These are phyloP conservation scores for Frankliniella intonsa DNA, from an alignment of 2,888 invertebrate species.

Conservation along the genomic window DNA sequence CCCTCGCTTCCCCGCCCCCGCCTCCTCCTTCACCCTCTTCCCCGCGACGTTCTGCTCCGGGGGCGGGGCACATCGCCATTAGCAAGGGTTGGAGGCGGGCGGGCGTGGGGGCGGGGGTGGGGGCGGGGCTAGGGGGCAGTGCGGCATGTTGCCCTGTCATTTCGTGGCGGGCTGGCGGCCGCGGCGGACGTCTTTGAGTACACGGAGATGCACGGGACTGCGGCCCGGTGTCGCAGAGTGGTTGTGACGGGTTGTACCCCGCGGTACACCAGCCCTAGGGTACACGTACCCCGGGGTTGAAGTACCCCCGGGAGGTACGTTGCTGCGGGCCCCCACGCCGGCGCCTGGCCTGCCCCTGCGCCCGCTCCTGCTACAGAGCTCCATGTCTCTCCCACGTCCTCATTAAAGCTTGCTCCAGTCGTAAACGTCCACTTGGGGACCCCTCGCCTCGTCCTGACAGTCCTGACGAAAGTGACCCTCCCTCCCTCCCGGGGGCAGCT, in stretches of 20 bases:
- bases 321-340: too few relatives aligned
- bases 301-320: too few relatives aligned
- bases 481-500: neutral
- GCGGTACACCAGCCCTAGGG: too few relatives aligned
- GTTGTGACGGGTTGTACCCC: too few relatives aligned
- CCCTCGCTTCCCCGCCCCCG: too few relatives aligned
- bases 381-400: conserved; percentile 7
- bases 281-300: too few relatives aligned
- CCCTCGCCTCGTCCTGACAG: neutral
- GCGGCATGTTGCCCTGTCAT: neutral
- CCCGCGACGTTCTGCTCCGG: too few relatives aligned
- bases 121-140: neutral
- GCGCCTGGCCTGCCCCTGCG: neutral
- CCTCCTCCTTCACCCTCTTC: neutral
- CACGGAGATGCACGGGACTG: neutral
- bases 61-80: neutral
- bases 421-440: conserved; percentile 20
- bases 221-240: neutral
- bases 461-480: neutral
- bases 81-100: neutral
- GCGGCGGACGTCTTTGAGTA: neutral
- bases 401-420: neutral
- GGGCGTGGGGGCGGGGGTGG: neutral
- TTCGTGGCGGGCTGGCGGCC: neutral
- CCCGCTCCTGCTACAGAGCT: neutral